Evolutionary conservation across 2,888 invertebrate genomes (phyloP).

Genomic region (Seira ritae): DNA sequence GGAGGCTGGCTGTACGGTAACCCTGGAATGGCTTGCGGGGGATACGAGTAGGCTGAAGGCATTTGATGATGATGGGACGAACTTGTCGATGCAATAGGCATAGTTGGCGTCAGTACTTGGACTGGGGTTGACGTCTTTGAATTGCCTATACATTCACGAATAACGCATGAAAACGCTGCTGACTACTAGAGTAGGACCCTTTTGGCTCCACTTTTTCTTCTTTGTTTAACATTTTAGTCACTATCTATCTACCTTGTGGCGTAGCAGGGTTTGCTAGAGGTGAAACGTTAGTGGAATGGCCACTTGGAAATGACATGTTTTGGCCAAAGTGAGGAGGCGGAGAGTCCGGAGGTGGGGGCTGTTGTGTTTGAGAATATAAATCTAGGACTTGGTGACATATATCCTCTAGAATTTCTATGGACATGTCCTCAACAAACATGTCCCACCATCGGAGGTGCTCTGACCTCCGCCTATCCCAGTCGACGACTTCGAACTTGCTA

Average conservation of each 20-base stretch:
- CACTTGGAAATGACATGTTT: constrained; percentile 20
- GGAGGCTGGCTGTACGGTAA: background rate
- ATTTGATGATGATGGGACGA: constrained; percentile 4
- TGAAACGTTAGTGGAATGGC: constrained; percentile 53
- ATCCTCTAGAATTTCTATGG: constrained; percentile 94
- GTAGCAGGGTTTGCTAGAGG: constrained; percentile 54
- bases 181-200: background rate
- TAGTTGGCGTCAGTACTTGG: constrained; percentile 54
- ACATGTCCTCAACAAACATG: constrained; percentile 96
- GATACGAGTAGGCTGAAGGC: constrained; percentile 16
- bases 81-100: constrained; percentile 31
- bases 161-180: constrained; percentile 9
- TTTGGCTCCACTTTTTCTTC: background rate
- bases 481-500: constrained; percentile 94
- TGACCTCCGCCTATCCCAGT: constrained; percentile 89
- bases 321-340: constrained; percentile 63
- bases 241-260: constrained; percentile 44
- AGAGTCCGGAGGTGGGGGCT: constrained; percentile 78
- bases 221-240: background rate
- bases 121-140: constrained; percentile 62
- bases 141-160: constrained; percentile 32
- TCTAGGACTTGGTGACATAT: constrained; percentile 96
- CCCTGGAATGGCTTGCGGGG: too few species aligned
- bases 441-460: constrained; percentile 97
- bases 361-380: constrained; percentile 87